These are phyloP conservation scores for Microctenopoma lineatum DNA, from an alignment of 2,797 vertebrate species.

Conservation along the genomic window DNA sequence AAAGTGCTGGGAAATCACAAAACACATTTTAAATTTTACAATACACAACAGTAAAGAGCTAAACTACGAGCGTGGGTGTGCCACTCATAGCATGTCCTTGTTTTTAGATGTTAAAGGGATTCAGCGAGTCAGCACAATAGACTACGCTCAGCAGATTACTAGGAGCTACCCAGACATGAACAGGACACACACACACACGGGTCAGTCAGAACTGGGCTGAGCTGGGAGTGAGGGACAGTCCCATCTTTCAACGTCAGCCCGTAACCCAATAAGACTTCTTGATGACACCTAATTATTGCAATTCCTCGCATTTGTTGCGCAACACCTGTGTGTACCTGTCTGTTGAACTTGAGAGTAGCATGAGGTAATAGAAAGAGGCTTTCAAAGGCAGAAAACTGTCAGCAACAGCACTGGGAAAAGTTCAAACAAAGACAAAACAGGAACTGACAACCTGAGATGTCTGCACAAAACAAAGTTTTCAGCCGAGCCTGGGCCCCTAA, in stretches of 20 bases:
- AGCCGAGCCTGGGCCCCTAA: constrained; percentile 48
- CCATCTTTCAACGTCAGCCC: no score
- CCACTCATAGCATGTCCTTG: background rate
- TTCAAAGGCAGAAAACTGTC: background rate
- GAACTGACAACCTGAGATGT: background rate
- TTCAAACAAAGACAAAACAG: no score
- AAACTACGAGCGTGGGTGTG: background rate
- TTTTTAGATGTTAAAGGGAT: background rate
- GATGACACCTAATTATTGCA: constrained; percentile 7
- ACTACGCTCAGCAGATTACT: no score
- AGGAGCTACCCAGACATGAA: no score
- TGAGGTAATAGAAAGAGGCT: background rate
- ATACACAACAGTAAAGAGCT: background rate
- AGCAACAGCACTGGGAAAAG: no score
- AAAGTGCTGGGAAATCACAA: background rate
- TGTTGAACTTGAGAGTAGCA: background rate
- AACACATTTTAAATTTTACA: background rate
- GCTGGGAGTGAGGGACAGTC: no score
- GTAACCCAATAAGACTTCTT: background rate
- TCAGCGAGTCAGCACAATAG: no score
- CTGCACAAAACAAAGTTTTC: constrained; percentile 30
- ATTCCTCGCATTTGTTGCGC: constrained; percentile 23
- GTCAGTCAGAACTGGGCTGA: no score
- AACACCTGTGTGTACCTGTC: background rate
- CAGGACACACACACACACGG: no score